phyloP scores from a whole-genome alignment of 2,113 vertebrate species.

The Prunella fulvescens region DNA sequence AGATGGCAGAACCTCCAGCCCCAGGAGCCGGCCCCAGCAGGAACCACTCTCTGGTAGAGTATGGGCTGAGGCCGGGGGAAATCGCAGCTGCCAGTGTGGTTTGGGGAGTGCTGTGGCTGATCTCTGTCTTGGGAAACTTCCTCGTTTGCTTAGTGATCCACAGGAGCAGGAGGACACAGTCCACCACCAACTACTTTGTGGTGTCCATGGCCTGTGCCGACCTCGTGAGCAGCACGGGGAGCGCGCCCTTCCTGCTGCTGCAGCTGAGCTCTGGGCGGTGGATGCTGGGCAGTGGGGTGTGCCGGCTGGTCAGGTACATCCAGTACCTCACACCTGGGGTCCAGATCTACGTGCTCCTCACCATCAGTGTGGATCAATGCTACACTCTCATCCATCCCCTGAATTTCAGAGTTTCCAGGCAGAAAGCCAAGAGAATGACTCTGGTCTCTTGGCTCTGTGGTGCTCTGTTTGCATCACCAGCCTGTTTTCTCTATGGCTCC shows the following conservation, averaged over 20 bases:
- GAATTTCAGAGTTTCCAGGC: constrained; percentile 89
- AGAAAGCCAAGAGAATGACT: constrained; percentile 90
- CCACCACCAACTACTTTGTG: constrained; percentile 94
- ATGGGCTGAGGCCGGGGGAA: constrained; percentile 70
- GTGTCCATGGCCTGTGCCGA: constrained; percentile 92
- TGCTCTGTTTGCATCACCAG: constrained; percentile 76
- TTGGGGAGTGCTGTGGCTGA: constrained; percentile 81
- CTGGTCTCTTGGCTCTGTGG: constrained; percentile 82
- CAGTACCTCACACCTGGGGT: constrained; percentile 87
- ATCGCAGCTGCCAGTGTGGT: constrained; percentile 73
- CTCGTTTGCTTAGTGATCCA: constrained; percentile 91
- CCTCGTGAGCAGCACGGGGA: constrained; percentile 80
- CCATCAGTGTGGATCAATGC: constrained; percentile 82
- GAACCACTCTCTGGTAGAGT: constrained; percentile 63
- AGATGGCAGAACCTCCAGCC: neutral
- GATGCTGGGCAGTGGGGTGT: constrained; percentile 74
- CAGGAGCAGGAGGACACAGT: constrained; percentile 89
- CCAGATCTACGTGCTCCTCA: constrained; percentile 87
- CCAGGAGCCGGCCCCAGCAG: neutral
- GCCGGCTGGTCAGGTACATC: constrained; percentile 81
- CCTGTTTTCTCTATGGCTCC: constrained; percentile 82
- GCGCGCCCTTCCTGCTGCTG: constrained; percentile 80
- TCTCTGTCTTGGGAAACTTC: constrained; percentile 86
- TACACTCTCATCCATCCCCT: constrained; percentile 87
- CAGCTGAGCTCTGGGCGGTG: constrained; percentile 82